Evolutionary conservation across 2,888 invertebrate species (phyloP), one percentile per base, ranked within the genome.

Genomic region (Timema podura): DNA sequence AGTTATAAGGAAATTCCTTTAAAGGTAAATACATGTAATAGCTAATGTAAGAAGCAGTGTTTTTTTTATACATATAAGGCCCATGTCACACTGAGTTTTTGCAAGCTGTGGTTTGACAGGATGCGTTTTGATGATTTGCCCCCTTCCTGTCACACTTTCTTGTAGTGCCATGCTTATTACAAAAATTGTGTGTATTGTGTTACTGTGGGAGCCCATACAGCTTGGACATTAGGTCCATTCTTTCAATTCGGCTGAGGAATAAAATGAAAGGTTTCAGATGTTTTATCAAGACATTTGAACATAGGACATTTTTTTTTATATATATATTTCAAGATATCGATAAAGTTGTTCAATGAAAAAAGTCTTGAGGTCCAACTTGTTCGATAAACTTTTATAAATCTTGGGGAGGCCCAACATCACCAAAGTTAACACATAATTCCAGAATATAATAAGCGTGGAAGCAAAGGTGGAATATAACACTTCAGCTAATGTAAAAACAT

Each of bases 221-320:
- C 54, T 5, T 16, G 16, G 6, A 16, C 54, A 54, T 54, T 54
- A 16, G 54, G 13, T 54, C 16, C 54, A 1, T 54, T 6, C 54
- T 54, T 54, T 49, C n/a, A 49, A 49, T 49, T 49, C 1, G 10
- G 3, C 10, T 13, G n/a, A 49, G 11, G 51, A 49, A 54, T n/a
- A 16, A 6, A n/a, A 54, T 54, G 54, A 54, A 54, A 54, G 54
- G 9, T 54, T 54, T 54, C 15, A 54, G 54, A 11, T 54, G 54
- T 54, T 54, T 16, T 54, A 54, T 54, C 54, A 54, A 54, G n/a
- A 54, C 6, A 54, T 54, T 54, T 16, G 1, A 54, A 54, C 15
- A 16, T 54, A 6, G n/a, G 54, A 54, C 6, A 7, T 8, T 54
- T 54, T 54, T 54, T 54, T 6, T 7, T 54, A 15, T 1, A 15